Evolutionary conservation across 2,888 invertebrate species (phyloP).

Genomic region (Pimpla rufipes): DNA sequence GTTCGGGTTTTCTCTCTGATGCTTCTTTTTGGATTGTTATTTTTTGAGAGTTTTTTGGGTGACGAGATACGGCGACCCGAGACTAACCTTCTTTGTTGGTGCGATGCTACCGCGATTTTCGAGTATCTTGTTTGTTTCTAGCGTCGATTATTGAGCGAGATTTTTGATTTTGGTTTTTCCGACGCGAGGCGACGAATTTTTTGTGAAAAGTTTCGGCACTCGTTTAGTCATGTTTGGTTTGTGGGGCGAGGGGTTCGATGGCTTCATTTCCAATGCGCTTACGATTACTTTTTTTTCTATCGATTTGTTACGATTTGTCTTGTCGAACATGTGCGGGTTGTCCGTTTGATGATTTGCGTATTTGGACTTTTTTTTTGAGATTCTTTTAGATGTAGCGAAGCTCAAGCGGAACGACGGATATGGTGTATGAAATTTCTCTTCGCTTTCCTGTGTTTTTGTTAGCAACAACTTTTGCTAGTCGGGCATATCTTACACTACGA

Average conservation of each 20-base stretch:
- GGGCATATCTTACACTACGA: too few species aligned
- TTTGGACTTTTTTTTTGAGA: too few species aligned
- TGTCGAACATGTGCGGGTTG: too few species aligned
- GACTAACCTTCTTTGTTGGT: constrained; percentile 15
- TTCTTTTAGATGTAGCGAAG: neutral
- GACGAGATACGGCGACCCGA: neutral
- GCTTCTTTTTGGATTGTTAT: neutral
- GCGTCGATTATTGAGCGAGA: neutral
- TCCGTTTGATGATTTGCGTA: too few species aligned
- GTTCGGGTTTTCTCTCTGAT: neutral
- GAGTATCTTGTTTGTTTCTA: neutral
- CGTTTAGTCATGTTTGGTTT: neutral
- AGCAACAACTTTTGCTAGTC: neutral
- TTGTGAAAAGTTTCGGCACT: neutral
- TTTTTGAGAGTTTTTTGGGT: neutral
- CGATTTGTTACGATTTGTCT: too few species aligned
- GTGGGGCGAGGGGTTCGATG: neutral
- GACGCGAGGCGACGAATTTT: too few species aligned
- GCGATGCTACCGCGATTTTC: neutral
- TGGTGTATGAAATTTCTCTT: neutral
- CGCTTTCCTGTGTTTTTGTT: neutral
- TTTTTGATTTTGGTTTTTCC: constrained; percentile 22
- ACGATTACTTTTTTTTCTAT: neutral
- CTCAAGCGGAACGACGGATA: neutral
- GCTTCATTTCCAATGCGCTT: neutral